Evolutionary conservation across 1,140 invertebrate genomes (phyloP), one percentile per base, ranked within the genome.

Genomic region (Drosophila virilis): DNA sequence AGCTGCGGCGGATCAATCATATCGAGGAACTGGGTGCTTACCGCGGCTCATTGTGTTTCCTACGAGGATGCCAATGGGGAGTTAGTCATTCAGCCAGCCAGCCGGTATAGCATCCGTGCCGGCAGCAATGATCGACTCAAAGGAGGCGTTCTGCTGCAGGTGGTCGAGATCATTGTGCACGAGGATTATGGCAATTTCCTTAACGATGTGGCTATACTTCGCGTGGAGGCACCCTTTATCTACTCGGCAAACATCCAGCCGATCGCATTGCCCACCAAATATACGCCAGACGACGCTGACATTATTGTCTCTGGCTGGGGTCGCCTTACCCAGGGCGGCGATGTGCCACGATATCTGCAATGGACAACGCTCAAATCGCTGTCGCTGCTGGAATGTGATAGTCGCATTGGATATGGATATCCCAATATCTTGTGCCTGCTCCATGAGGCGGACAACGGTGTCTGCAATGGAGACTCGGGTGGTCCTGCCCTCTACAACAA

Each of bases 1-100:
- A 91, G 91, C 46, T 95, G 94, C 54, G 94, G 94, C 2, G 94
- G 94, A 10, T 94, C 94, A 0, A 93, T 95, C 2, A 79, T 95
- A 9, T 92, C 91, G 8, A 67, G 77, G 0, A 89, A 92, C 55
- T 94, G 91, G 72, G 92, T 95, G 33, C 80, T 95, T 2, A 94
- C 94, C 0, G 94, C 94, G 1, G 94, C 93, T 38, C 94, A 95
- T 65, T 95, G 94, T 60, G 81, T 91, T 6, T 66, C 62, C 17
- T 61, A 50, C 5, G 0, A 12, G 4, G 38, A 77, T 33, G 43
- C 10, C 1, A 62, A 59, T 6, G 67, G 67, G 0, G 9, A n/a
- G 0, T 9, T 54, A 8, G n/a, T 58, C 1, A 9, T 71, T 1
- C 60, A 73, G 37, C 48, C 65, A 0, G 38, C 80, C 0, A 62